These are phyloP conservation scores for Ruditapes philippinarum DNA, from an alignment of 1,140 invertebrate genomes.

Conservation along the genomic window DNA sequence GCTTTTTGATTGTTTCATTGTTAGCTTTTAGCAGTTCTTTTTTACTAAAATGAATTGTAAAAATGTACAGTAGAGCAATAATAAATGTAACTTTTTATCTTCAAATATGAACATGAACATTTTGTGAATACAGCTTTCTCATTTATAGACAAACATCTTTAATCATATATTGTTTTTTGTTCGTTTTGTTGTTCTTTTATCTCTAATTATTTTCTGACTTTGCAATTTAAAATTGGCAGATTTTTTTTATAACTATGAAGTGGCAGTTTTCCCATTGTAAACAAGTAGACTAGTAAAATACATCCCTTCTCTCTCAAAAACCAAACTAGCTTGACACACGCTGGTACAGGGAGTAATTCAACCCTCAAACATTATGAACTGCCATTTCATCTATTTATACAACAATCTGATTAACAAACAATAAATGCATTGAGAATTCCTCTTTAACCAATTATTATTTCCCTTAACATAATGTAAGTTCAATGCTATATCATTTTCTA, in stretches of 20 bases:
- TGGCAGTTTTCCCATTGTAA: not conserved
- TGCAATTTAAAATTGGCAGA: not conserved
- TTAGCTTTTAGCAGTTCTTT: too few relatives aligned
- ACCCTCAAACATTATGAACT: constrained; percentile 5
- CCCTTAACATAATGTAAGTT: constrained; percentile 9
- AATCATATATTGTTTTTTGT: too few relatives aligned
- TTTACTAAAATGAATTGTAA: too few relatives aligned
- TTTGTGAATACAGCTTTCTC: too few relatives aligned
- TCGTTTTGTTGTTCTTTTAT: too few relatives aligned
- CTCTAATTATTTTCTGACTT: too few relatives aligned
- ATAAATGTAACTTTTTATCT: too few relatives aligned
- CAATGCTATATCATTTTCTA: constrained; percentile 41
- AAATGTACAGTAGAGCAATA: too few relatives aligned
- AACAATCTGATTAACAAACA: constrained; percentile 43
- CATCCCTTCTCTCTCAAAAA: not conserved
- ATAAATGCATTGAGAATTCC: constrained; percentile 26
- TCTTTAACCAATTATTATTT: constrained; percentile 43
- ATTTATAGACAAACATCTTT: too few relatives aligned
- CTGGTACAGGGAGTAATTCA: constrained; percentile 6
- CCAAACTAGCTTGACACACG: not conserved
- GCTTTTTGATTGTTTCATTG: too few relatives aligned
- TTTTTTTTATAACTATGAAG: too few relatives aligned
- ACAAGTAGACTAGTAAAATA: not conserved
- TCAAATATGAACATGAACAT: too few relatives aligned
- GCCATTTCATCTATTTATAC: constrained; percentile 11